These are phyloP conservation scores for Euura saliciscinereae DNA, from an alignment of 1,140 invertebrate species.

Conservation along the genomic window DNA sequence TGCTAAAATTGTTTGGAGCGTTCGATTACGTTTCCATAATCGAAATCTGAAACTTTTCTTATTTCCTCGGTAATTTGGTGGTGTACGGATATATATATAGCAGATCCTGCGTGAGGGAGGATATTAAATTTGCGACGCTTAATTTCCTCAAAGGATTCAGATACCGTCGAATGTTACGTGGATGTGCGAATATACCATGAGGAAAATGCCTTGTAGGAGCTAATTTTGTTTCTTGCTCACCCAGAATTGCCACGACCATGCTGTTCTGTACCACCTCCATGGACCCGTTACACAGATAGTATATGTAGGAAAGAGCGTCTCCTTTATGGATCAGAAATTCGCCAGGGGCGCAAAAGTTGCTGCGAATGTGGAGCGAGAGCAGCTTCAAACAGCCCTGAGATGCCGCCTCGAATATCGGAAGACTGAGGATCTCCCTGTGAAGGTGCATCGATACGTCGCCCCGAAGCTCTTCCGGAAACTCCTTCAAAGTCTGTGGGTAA, in stretches of 20 bases:
- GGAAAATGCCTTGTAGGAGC: slow-evolving; percentile 12
- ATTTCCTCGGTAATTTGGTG: too few relatives aligned
- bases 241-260: slow-evolving; percentile 98
- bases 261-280: slow-evolving; percentile 98
- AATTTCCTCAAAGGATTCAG: too few relatives aligned
- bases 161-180: too few relatives aligned
- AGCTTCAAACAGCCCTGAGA: slow-evolving; percentile 93
- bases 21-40: too few relatives aligned
- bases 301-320: slow-evolving; percentile 94
- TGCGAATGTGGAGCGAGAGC: slow-evolving; percentile 86
- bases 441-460: slow-evolving; percentile 96
- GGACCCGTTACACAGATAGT: slow-evolving; percentile 96
- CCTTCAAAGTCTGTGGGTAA: slow-evolving; percentile 90
- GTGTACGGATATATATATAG: too few relatives aligned
- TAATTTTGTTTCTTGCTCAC: slow-evolving; percentile 74
- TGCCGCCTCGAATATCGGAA: slow-evolving; percentile 92
- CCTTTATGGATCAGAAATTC: slow-evolving; percentile 97
- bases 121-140: too few relatives aligned
- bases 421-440: slow-evolving; percentile 90
- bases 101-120: too few relatives aligned
- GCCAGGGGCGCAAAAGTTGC: slow-evolving; percentile 94
- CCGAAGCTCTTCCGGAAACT: slow-evolving; percentile 94
- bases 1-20: too few relatives aligned
- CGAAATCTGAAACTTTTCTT: too few relatives aligned
- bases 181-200: background rate